Evolutionary conservation across 2,888 invertebrate species (phyloP).

Genomic region (Ectemnius cavifrons): DNA sequence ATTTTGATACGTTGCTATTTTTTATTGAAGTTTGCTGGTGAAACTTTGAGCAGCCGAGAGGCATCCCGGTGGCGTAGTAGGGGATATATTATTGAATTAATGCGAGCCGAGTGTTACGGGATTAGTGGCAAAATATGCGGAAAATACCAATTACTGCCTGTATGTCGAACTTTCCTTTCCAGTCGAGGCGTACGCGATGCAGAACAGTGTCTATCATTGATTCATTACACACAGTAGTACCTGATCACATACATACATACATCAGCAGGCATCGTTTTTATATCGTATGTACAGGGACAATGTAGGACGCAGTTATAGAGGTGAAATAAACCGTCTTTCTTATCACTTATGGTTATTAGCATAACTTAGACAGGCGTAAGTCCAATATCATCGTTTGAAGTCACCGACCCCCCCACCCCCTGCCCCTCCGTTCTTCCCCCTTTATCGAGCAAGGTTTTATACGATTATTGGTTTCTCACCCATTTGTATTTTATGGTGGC

Average conservation of each 20-base stretch:
- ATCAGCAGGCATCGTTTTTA: constrained; percentile 58
- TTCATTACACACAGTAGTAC: constrained; percentile 62
- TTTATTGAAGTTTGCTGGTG: constrained; percentile 61
- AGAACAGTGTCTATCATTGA: constrained; percentile 54
- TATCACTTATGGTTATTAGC: constrained; percentile 23
- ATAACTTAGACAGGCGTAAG: constrained; percentile 6
- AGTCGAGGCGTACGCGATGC: constrained; percentile 23
- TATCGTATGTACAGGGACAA: constrained; percentile 42
- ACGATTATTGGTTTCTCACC: background rate
- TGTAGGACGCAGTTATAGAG: constrained; percentile 17
- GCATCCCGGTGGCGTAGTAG: no score
- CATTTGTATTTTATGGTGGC: background rate
- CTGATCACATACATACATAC: constrained; percentile 52
- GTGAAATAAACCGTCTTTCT: constrained; percentile 13
- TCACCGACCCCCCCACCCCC: no score
- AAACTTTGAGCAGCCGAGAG: constrained; percentile 26
- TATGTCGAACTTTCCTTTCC: constrained; percentile 40
- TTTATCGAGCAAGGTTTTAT: background rate
- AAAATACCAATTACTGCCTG: constrained; percentile 44
- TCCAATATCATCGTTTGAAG: no score
- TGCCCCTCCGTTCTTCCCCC: background rate
- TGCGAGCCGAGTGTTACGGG: constrained; percentile 41
- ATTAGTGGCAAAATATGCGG: constrained; percentile 45
- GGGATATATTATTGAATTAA: no score
- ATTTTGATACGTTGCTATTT: constrained; percentile 74